Conservation (phyloP, 2,113 vertebrate species). For the Chaenocephalus aceratus region DNA sequence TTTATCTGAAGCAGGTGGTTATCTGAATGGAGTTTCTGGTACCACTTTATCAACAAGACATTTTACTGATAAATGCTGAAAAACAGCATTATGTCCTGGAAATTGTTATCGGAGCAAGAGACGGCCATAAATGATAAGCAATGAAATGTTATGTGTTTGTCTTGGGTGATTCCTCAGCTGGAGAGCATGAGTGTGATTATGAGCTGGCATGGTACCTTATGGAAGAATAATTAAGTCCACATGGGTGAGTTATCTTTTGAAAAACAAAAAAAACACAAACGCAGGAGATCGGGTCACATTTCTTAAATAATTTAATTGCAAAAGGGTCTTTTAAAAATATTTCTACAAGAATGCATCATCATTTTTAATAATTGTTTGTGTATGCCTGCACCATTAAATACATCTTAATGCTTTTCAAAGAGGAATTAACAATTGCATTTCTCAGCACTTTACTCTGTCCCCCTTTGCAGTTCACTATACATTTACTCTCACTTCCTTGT, state of each 20-base stretch:
- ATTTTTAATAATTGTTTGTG: slow-evolving; percentile 78
- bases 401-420: slow-evolving; percentile 78
- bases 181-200: slow-evolving; percentile 38
- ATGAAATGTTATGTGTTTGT: slow-evolving; percentile 49
- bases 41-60: slow-evolving; percentile 20
- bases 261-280: slow-evolving; percentile 64
- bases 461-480: slow-evolving; percentile 61
- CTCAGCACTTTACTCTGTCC: slow-evolving; percentile 47
- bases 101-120: slow-evolving; percentile 32
- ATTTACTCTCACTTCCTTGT: slow-evolving; percentile 63
- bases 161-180: slow-evolving; percentile 21
- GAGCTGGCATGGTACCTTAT: slow-evolving; percentile 21
- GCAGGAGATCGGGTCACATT: slow-evolving; percentile 75
- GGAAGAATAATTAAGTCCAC: slow-evolving; percentile 20
- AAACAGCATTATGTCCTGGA: background rate
- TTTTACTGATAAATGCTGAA: slow-evolving; percentile 29
- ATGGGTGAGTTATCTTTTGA: slow-evolving; percentile 24
- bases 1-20: slow-evolving; percentile 25
- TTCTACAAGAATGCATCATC: slow-evolving; percentile 90
- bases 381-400: slow-evolving; percentile 83
- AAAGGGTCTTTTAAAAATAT: slow-evolving; percentile 92
- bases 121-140: slow-evolving; percentile 49
- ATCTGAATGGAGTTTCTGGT: slow-evolving; percentile 1
- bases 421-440: slow-evolving; percentile 77
- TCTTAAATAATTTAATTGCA: slow-evolving; percentile 97